phyloP scores from a whole-genome alignment of 2,888 invertebrate species.

The Euclidia mi region DNA sequence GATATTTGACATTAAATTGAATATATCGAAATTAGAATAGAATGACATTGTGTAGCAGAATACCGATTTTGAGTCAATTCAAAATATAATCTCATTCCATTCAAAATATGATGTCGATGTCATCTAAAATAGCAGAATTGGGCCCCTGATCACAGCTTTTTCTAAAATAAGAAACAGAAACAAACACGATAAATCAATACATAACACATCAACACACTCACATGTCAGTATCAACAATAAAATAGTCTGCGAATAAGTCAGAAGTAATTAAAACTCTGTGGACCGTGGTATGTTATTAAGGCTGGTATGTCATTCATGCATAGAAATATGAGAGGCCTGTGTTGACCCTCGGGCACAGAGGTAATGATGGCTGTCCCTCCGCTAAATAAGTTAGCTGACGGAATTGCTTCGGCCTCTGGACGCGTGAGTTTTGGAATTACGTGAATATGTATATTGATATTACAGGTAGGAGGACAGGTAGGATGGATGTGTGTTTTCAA shows the following conservation, averaged over 20 bases:
- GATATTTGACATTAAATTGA: too few relatives aligned
- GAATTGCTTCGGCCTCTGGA: slow-evolving; percentile 44
- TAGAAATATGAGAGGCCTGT: slow-evolving; percentile 58
- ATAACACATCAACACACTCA: too few relatives aligned
- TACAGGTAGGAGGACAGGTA: neutral
- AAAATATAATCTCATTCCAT: too few relatives aligned
- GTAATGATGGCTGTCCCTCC: slow-evolving; percentile 40
- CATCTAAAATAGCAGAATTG: too few relatives aligned
- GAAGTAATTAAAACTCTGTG: slow-evolving; percentile 52
- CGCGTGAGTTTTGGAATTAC: slow-evolving; percentile 21
- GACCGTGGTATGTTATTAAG: slow-evolving; percentile 50
- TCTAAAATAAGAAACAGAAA: too few relatives aligned
- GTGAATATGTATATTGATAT: slow-evolving; percentile 1
- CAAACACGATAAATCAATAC: too few relatives aligned
- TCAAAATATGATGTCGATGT: too few relatives aligned
- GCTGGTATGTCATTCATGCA: slow-evolving; percentile 61
- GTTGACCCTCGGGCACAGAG: slow-evolving; percentile 34
- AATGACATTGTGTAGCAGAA: too few relatives aligned
- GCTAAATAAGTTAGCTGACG: slow-evolving; percentile 49
- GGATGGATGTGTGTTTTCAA: too few relatives aligned
- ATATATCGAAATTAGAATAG: too few relatives aligned
- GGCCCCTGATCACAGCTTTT: too few relatives aligned
- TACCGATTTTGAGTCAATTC: too few relatives aligned
- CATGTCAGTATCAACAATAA: neutral
- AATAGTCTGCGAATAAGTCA: neutral